Evolutionary conservation across 2,888 invertebrate species (phyloP).

Genomic region (Cosmorhoe ocellata): DNA sequence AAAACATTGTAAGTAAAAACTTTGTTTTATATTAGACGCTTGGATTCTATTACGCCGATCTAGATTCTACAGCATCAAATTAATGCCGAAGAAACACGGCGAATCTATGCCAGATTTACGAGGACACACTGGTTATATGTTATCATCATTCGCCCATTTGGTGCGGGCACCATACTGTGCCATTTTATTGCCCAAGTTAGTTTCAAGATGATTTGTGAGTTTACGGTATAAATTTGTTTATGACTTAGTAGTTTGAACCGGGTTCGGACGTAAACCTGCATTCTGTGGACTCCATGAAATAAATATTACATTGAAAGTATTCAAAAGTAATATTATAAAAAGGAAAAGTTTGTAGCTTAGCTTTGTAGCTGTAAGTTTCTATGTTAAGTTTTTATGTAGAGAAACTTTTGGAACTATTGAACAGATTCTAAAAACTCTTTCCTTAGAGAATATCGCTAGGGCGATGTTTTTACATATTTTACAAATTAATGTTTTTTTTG

Average conservation of each 20-base stretch:
- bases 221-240: slow-evolving; percentile 30
- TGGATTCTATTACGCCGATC: too few relatives aligned
- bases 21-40: too few relatives aligned
- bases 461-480: too few relatives aligned
- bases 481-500: too few relatives aligned
- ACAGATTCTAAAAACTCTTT: too few relatives aligned
- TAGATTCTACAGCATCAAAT: neutral
- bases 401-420: too few relatives aligned
- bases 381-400: too few relatives aligned
- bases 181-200: slow-evolving; percentile 63
- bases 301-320: neutral
- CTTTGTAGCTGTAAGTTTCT: too few relatives aligned
- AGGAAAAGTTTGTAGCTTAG: too few relatives aligned
- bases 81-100: slow-evolving; percentile 17
- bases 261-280: neutral
- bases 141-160: slow-evolving; percentile 59
- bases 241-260: slow-evolving; percentile 14
- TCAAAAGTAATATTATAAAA: too few relatives aligned
- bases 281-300: neutral
- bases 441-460: too few relatives aligned
- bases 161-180: slow-evolving; percentile 52
- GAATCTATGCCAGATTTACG: slow-evolving; percentile 30
- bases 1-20: too few relatives aligned
- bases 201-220: slow-evolving; percentile 36
- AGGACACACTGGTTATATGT: slow-evolving; percentile 40